Base-by-base conservation (phyloP, 2,113 vertebrate genomes). In the Megalops atlanticus region DNA sequence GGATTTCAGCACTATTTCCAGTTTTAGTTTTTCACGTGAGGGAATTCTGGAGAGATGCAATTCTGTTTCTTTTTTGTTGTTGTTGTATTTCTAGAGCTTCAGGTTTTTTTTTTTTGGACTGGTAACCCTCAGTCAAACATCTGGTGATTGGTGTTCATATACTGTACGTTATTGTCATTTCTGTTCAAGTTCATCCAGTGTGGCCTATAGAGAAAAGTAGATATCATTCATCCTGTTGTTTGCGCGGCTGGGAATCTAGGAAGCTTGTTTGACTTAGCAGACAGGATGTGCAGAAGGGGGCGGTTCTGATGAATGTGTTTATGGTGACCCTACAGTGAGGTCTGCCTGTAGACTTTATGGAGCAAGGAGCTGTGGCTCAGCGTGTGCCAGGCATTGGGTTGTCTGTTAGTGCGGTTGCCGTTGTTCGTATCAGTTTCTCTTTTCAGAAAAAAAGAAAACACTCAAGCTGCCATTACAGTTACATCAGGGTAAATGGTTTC, bases 401-500 rank as follows among this genome's bases (percentile, higher is more conserved):
- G 10, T 58, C 24, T 36, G 75, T 35, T 14, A n/a, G 74, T 35
- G 24, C 38, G 8, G 24, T 75, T 16, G 38, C 39, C 47, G 38
- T 40, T 35, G 68, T 70, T 70, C 35, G 33, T 35, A 6, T 12
- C 35, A 8, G 68, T 36, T 18, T 71, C 35, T 38, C 36, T 71
- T 71, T 70, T 36, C 24, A 18, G 54, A 35, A 35, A 15, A 58
- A 31, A 64, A 52, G 27, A 68, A 76, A 76, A n/a, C 74, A 76
- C 27, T 38, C 14, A 77, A 35, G 47, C 75, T 52, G 31, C 36
- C 43, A 52, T 21, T 33, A 27, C 39, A 11, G 18, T 70, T 71
- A 18, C 75, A 33, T 73, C 33, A 74, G 47, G 47, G 79, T 33
- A 74, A 74, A 74, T 52, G 38, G 39, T 77, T 38, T 77, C 47